These are phyloP conservation scores for Manis pentadactyla DNA, from an alignment of 2,797 vertebrate species.

Conservation along the genomic window DNA sequence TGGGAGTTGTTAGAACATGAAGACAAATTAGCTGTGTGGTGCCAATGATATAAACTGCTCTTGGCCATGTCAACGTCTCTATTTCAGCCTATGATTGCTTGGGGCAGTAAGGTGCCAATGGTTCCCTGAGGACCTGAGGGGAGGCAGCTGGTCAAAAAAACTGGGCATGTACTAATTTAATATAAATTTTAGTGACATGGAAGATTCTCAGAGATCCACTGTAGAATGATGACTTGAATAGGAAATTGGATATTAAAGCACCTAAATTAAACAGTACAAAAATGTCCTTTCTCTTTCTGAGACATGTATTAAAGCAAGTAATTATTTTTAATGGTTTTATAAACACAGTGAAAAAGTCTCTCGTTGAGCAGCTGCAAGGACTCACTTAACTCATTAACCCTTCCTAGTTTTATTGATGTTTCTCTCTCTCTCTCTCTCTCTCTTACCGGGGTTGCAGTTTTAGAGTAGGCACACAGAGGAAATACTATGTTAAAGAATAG, in stretches of 20 bases:
- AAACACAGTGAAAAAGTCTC: slow-evolving; percentile 28
- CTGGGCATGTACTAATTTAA: background rate
- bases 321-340: slow-evolving; percentile 69
- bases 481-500: background rate
- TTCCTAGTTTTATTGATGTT: background rate
- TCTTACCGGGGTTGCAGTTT: background rate
- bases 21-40: slow-evolving; percentile 38
- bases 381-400: background rate
- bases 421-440: accelerated
- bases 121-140: background rate
- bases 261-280: background rate
- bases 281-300: background rate
- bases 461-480: background rate
- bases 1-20: background rate
- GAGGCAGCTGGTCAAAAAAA: slow-evolving; percentile 5
- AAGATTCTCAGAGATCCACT: background rate
- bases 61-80: background rate
- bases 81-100: background rate
- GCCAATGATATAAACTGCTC: background rate
- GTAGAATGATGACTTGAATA: slow-evolving; percentile 7
- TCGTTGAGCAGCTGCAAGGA: background rate
- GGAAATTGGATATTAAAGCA: background rate
- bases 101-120: background rate
- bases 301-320: slow-evolving; percentile 29
- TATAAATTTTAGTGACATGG: slow-evolving; percentile 33